Evolutionary conservation across 2,797 vertebrate species (phyloP), one percentile per base, ranked within the genome.

Genomic region (Chrosomus eos): DNA sequence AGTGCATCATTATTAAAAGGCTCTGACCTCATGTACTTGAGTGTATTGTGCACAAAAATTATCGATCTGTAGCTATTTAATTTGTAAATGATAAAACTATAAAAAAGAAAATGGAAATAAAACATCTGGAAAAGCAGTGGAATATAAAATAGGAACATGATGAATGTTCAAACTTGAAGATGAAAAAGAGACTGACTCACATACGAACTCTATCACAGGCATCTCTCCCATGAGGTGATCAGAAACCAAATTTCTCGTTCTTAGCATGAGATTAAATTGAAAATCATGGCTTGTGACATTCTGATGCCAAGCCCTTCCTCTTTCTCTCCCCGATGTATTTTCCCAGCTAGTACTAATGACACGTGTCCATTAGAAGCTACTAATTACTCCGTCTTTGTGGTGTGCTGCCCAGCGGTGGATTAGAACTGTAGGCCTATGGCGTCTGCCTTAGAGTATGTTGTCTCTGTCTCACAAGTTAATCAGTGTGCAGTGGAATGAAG

Each of bases 191-290:
- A 60, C 64, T 82, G 62, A 79, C 72, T 85, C 73, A 84, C 76
- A 64, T 72, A 79, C 19, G 7, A 75, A 28, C 38, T 23, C 58
- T 64, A 78, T 60, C 78, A 53, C 55, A 73, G 71, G 62, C 43
- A 8, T 68, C 26, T 74, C 43, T 86, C 81, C 58, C 66, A 18
- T 26, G 85, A 83, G 85, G 75, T 73, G 53, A 86, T 21, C 80
- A 86, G 73, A 86, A 89, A 85, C 77, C 55, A 88, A 76, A 84
- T 78, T 80, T 85, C 26, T 26, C 18, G 40, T 62, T 68, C 64
- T 86, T 87, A 70, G 66, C 76, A n/a, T 78, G 68, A 79, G 77
- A 83, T 88, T 75, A 72, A 85, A 89, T 88, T 78, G 83, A 86
- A 89, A 79, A 75, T 67, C 40, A 60, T 67, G 58, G 66, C 75